Evolutionary conservation across 2,113 vertebrate species (phyloP).

Genomic region (Gobio gobio): DNA sequence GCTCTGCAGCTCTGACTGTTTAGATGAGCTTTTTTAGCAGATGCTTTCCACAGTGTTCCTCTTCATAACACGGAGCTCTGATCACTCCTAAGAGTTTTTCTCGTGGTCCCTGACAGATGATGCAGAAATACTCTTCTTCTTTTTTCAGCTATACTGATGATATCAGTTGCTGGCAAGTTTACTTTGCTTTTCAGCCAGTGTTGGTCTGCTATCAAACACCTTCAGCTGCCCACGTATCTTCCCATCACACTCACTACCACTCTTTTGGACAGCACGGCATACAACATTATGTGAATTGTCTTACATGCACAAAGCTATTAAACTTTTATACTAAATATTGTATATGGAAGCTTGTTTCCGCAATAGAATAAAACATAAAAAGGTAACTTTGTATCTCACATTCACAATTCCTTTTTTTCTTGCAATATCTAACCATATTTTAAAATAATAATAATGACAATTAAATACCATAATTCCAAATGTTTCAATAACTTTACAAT

Average conservation of each 20-base stretch:
- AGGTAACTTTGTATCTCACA: no score
- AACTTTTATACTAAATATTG: neutral
- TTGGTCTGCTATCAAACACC: constrained; percentile 1
- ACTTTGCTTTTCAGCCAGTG: constrained; percentile 12
- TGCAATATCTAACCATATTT: no score
- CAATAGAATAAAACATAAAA: no score
- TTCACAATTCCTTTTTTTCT: no score
- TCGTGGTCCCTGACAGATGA: neutral
- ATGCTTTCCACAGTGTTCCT: neutral
- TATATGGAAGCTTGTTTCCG: neutral
- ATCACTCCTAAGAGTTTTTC: neutral
- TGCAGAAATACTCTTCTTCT: constrained; percentile 22
- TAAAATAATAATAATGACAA: no score
- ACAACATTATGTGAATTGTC: neutral
- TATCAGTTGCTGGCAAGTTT: neutral
- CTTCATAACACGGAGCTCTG: neutral
- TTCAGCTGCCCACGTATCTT: neutral
- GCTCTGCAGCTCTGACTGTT: constrained; percentile 37
- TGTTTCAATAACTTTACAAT: no score
- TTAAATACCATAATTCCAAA: no score
- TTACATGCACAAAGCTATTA: neutral
- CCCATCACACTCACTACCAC: constrained; percentile 2
- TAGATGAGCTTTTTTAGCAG: constrained; percentile 2
- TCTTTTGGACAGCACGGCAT: neutral
- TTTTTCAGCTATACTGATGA: neutral